Conservation (phyloP, 2,888 invertebrate genomes). For the Drosophila prolongata region DNA sequence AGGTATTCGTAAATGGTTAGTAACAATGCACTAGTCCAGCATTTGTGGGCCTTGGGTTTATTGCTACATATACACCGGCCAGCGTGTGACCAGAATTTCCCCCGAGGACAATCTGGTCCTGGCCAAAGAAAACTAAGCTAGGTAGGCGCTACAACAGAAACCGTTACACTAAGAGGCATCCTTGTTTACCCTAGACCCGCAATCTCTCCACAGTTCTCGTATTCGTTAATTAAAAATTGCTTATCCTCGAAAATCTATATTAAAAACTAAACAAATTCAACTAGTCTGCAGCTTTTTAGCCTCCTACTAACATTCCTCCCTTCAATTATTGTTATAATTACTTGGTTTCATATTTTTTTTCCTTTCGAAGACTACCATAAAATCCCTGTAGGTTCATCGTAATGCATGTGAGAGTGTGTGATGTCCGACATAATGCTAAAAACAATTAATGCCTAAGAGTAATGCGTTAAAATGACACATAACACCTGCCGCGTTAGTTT, state of each 20-base stretch:
- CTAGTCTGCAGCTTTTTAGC: slow-evolving; percentile 52
- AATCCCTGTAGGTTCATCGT: slow-evolving; percentile 82
- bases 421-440: slow-evolving; percentile 38
- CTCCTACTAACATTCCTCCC: slow-evolving; percentile 12
- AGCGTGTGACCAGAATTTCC: slow-evolving; percentile 4
- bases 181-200: slow-evolving; percentile 66
- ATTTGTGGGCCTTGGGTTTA: slow-evolving; percentile 47
- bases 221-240: slow-evolving; percentile 60
- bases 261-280: slow-evolving; percentile 67
- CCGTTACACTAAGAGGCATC: slow-evolving; percentile 76
- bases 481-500: slow-evolving; percentile 31
- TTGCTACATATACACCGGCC: slow-evolving; percentile 53
- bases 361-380: slow-evolving; percentile 79
- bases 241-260: slow-evolving; percentile 51
- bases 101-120: slow-evolving; percentile 6
- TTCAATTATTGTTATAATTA: slow-evolving; percentile 41
- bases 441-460: slow-evolving; percentile 44
- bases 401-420: slow-evolving; percentile 49
- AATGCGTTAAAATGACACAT: slow-evolving; percentile 42
- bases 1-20: slow-evolving; percentile 37
- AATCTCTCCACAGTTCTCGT: slow-evolving; percentile 41
- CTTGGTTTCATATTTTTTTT: slow-evolving; percentile 44
- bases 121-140: slow-evolving; percentile 56
- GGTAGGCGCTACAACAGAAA: slow-evolving; percentile 69
- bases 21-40: slow-evolving; percentile 63